A percentile compares a stretch with the other conserved stretches of the same genome.
These are phyloP conservation scores for Pseudomyrmex gracilis DNA, from an alignment of 1,140 invertebrate genomes.

Conservation along the genomic window DNA sequence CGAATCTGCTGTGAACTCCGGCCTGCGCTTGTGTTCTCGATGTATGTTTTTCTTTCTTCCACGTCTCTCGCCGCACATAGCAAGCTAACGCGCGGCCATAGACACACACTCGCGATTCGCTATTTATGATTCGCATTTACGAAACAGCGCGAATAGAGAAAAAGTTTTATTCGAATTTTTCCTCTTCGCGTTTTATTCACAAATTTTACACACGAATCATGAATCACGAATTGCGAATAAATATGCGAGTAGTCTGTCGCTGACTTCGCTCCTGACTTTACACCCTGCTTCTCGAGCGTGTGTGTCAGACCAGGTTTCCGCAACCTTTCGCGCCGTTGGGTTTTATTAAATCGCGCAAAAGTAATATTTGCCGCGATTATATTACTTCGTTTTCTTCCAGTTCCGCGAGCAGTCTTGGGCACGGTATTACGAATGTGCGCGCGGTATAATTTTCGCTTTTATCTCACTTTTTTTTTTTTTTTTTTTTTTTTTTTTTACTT, in stretches of 20 bases:
- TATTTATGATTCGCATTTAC: too few species aligned
- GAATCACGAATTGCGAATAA: too few species aligned
- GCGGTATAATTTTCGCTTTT: constrained; percentile 30
- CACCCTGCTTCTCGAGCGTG: not conserved
- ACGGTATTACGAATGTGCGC: not conserved
- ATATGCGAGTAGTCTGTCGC: too few species aligned
- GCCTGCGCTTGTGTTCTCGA: not conserved
- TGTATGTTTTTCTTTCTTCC: not conserved
- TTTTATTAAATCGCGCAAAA: constrained; percentile 4
- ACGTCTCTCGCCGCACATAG: too few species aligned
- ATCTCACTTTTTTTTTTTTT: constrained; percentile 35
- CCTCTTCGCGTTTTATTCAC: too few species aligned
- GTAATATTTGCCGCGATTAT: not conserved
- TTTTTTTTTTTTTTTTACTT: constrained; percentile 59
- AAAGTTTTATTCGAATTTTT: too few species aligned
- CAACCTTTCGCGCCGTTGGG: not conserved
- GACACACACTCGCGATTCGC: too few species aligned
- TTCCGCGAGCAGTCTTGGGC: not conserved
- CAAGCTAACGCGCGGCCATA: too few species aligned
- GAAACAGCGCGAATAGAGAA: too few species aligned
- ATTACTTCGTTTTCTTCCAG: not conserved
- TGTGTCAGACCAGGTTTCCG: constrained; percentile 14
- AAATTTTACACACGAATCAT: too few species aligned
- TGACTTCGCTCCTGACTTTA: not conserved
- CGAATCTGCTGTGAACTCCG: too few species aligned